Percentiles rank a stretch among this genome's conserved stretches.
Conservation (phyloP, 2,113 vertebrate genomes). For the Lophius piscatorius region DNA sequence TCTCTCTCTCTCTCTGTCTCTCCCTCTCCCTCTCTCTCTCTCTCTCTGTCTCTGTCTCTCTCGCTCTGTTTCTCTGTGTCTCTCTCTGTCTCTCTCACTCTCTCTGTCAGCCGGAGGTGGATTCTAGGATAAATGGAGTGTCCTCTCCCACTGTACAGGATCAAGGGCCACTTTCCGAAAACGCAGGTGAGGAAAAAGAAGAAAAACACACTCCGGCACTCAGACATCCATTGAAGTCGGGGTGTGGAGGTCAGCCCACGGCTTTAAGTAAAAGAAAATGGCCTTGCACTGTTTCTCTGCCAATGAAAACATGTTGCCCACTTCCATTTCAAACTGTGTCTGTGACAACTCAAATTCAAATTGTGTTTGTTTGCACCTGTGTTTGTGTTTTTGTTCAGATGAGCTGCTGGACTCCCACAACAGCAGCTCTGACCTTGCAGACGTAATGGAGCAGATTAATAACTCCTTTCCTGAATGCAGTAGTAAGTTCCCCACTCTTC, state of each 20-base stretch:
- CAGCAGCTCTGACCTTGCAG: slow-evolving; percentile 90
- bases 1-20: neutral
- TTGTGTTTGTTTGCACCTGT: slow-evolving; percentile 37
- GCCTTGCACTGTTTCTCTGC: neutral
- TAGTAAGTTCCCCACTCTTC: slow-evolving; percentile 83
- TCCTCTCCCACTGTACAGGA: slow-evolving; percentile 85
- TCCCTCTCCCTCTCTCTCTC: slow-evolving; percentile 3
- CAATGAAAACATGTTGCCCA: slow-evolving; percentile 12
- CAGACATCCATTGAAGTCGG: neutral
- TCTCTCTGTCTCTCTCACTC: neutral
- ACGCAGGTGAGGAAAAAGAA: slow-evolving; percentile 81
- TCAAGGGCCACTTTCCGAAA: slow-evolving; percentile 79
- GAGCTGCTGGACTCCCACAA: slow-evolving; percentile 87
- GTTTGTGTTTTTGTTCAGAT: slow-evolving; percentile 73
- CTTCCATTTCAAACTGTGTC: slow-evolving; percentile 1
- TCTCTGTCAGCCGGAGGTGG: slow-evolving; percentile 85
- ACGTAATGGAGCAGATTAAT: slow-evolving; percentile 97
- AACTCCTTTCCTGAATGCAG: slow-evolving; percentile 92
- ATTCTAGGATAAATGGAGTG: slow-evolving; percentile 87
- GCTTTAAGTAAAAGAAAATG: neutral
- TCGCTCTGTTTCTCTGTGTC: neutral
- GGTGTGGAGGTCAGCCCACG: neutral
- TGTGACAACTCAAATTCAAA: slow-evolving; percentile 20
- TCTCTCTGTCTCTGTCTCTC: neutral
- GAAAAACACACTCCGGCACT: neutral